These are phyloP conservation scores for Spea multiplicata DNA, from an alignment of 2,113 vertebrate genomes.

Conservation along the genomic window DNA sequence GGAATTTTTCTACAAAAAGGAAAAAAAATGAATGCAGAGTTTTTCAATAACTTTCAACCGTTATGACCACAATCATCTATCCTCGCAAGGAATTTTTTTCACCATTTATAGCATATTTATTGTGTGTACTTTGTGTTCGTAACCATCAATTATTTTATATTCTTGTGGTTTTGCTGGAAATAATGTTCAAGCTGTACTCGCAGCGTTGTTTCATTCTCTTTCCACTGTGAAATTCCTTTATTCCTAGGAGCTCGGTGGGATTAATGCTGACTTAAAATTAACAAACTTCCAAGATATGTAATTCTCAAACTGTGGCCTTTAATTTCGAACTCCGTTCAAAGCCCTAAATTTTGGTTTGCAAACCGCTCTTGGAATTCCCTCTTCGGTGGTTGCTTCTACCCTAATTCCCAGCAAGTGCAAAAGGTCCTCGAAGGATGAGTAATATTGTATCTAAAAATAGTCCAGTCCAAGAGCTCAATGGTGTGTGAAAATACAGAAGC, in stretches of 20 bases:
- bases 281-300: constrained; percentile 32
- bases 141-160: constrained; percentile 40
- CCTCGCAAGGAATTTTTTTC: not conserved
- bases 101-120: constrained; percentile 22
- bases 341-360: constrained; percentile 37
- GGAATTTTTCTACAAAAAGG: not conserved
- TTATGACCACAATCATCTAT: constrained; percentile 16
- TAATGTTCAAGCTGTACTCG: constrained; percentile 9
- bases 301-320: constrained; percentile 27
- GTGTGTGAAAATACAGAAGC: constrained; percentile 7
- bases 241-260: constrained; percentile 13
- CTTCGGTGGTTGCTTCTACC: constrained; percentile 14
- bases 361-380: constrained; percentile 34
- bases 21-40: constrained; percentile 2
- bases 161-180: constrained; percentile 15
- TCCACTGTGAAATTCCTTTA: constrained; percentile 29
- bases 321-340: constrained; percentile 29
- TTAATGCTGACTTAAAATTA: constrained; percentile 40
- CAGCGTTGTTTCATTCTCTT: constrained; percentile 28
- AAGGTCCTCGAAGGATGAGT: constrained; percentile 20
- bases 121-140: constrained; percentile 26
- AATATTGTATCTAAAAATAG: constrained; percentile 29
- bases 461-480: constrained; percentile 29
- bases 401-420: constrained; percentile 29
- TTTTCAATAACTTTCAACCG: constrained; percentile 1